Conservation (phyloP, 1,140 invertebrate species). For the Hirudo medicinalis region DNA sequence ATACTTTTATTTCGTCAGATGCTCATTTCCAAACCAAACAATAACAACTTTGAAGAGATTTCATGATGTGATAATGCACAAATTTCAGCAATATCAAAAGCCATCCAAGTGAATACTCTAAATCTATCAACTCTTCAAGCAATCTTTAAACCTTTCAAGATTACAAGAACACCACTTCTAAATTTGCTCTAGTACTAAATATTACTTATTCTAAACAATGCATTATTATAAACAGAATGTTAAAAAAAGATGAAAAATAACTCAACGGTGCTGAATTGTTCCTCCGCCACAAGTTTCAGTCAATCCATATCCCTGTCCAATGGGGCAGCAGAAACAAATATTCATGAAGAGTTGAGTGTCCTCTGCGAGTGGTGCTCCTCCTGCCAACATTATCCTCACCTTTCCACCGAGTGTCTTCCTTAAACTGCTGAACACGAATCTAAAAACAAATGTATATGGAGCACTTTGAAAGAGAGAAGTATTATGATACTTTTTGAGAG, state of each 20-base stretch:
- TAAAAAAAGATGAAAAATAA: conserved; percentile 31
- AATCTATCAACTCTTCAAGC: no score
- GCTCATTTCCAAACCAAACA: not conserved
- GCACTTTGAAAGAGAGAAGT: no score
- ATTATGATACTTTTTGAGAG: no score
- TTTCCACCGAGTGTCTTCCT: conserved; percentile 66
- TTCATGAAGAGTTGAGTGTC: conserved; percentile 90
- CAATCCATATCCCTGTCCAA: conserved; percentile 88
- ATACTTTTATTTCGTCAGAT: not conserved
- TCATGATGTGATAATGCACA: no score
- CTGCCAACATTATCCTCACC: conserved; percentile 69
- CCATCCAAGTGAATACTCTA: no score
- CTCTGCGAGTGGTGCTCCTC: conserved; percentile 85
- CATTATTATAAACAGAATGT: conserved; percentile 9
- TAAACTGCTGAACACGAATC: conserved; percentile 63
- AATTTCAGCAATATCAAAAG: no score
- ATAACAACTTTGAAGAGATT: no score
- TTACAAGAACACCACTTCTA: no score
- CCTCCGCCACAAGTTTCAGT: conserved; percentile 91
- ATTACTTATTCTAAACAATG: no score
- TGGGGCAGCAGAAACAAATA: conserved; percentile 73
- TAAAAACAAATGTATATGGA: conserved; percentile 32
- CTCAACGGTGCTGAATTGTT: conserved; percentile 65
- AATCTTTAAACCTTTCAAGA: no score
- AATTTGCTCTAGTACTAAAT: no score